Evolutionary conservation across 2,797 vertebrate genomes (phyloP), one percentile per base, ranked within the genome.

Genomic region (Siniperca undulata): DNA sequence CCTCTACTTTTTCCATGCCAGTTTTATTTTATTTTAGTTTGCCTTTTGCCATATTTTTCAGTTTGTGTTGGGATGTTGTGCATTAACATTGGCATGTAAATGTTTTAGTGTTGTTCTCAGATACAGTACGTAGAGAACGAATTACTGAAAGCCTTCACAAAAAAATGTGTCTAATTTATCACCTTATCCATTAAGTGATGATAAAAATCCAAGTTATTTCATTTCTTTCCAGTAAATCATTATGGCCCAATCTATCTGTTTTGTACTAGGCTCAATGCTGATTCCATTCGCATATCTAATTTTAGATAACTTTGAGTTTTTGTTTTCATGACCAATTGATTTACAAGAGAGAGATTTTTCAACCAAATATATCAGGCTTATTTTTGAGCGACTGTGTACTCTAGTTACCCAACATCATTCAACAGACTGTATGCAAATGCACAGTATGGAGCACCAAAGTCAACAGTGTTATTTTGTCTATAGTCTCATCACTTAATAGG

Each of bases 401-500:
- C 7, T 46, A n/a, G 24, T 44, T 12, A 27, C 44, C 24, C n/a
- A 40, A 56, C 14, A n/a, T 55, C 17, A 9, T 48, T 50, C 4
- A 30, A 16, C 14, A 10, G 17, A 46, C 5, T 59, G 19, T 20
- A 17, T n/a, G 14, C 11, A 34, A 11, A 50, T 65, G 34, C 16
- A 11, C 16, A 42, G 16, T 8, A 24, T 10, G 16, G 27, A 62
- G 14, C 27, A 80, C 14, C 10, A 34, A 24, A 17, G 14, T 22
- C 36, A 34, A 19, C 30, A 24, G 8, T 17, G 36, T 3, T 19
- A n/a, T 36, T 38, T 13, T 9, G 1, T 48, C 20, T 0, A 20
- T 70, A 61, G 5, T 58, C 50, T 75, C 30, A 52, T 78, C 40
- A 17, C n/a, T 70, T 77, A 20, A 48, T 20, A 40, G 66, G 14